phyloP scores from a whole-genome alignment of 2,797 vertebrate genomes.

The Sebastes paucispinis region DNA sequence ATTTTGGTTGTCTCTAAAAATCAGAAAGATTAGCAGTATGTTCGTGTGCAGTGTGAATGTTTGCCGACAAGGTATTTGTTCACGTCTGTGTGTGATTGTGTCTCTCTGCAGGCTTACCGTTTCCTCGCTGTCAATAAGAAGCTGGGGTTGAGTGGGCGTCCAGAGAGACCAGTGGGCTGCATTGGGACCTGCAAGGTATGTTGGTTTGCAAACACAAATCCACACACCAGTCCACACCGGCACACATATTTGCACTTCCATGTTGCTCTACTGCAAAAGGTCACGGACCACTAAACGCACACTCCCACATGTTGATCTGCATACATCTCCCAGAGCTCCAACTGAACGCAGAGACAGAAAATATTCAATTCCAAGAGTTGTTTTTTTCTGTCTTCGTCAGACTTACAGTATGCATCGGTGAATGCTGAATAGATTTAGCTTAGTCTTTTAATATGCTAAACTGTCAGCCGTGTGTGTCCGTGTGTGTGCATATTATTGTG shows the following conservation, averaged over 20 bases:
- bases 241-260: not conserved
- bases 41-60: not conserved
- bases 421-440: slow-evolving; percentile 23
- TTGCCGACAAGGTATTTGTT: slow-evolving; percentile 10
- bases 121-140: slow-evolving; percentile 95
- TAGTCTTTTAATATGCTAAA: slow-evolving; percentile 32
- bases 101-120: slow-evolving; percentile 89
- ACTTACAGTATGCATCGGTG: not conserved
- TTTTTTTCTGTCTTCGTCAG: not conserved
- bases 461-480: slow-evolving; percentile 15
- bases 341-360: not conserved
- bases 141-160: slow-evolving; percentile 92
- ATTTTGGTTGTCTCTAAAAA: not conserved
- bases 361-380: not conserved
- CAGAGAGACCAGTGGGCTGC: slow-evolving; percentile 94
- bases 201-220: not conserved
- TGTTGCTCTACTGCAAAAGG: slow-evolving; percentile 21
- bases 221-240: not conserved
- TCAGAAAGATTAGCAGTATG: slow-evolving; percentile 1
- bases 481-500: not conserved
- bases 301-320: slow-evolving; percentile 39
- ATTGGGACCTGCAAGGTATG: slow-evolving; percentile 96
- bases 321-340: slow-evolving; percentile 23
- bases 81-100: slow-evolving; percentile 2
- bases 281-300: slow-evolving; percentile 11